Percentiles rank a stretch among this genome's conserved stretches.
Evolutionary conservation across 1,140 invertebrate genomes (phyloP).

Genomic region (Eufriesea mexicana): DNA sequence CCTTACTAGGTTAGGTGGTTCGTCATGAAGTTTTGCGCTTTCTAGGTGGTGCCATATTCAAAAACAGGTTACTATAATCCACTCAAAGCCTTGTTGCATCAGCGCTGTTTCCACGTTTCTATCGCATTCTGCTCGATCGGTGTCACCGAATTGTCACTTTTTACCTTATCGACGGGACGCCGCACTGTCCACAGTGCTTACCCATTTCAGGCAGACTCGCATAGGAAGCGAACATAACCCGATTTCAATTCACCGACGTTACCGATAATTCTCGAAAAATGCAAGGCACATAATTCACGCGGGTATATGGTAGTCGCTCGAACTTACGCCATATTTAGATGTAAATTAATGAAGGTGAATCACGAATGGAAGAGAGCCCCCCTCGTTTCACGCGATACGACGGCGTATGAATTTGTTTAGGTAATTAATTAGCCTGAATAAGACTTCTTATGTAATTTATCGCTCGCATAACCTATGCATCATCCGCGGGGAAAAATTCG

Average conservation of each 20-base stretch:
- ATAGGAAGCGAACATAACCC: not conserved
- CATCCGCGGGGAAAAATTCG: not conserved
- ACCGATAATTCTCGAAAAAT: constrained; percentile 7
- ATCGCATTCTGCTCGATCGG: too few species aligned
- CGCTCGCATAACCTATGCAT: constrained; percentile 9
- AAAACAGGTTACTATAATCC: constrained; percentile 43
- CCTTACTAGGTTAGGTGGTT: too few species aligned
- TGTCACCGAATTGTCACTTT: not conserved
- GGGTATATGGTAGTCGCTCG: not conserved
- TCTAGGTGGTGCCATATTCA: not conserved
- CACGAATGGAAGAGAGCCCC: not conserved
- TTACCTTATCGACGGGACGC: not conserved
- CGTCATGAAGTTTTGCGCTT: not conserved
- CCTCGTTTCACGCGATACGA: constrained; percentile 24
- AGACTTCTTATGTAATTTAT: constrained; percentile 52
- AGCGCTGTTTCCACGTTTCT: too few species aligned
- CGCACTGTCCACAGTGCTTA: too few species aligned
- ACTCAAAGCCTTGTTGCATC: too few species aligned
- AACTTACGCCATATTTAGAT: constrained; percentile 50
- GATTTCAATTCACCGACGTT: constrained; percentile 4
- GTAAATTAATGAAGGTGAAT: constrained; percentile 54
- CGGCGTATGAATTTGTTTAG: constrained; percentile 41
- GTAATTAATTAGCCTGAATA: constrained; percentile 44
- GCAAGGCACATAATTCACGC: constrained; percentile 30
- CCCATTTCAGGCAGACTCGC: too few species aligned